Percentiles rank a stretch among this genome's conserved stretches.
Conservation (phyloP, 2,113 vertebrate genomes). For the Misgurnus anguillicaudatus region DNA sequence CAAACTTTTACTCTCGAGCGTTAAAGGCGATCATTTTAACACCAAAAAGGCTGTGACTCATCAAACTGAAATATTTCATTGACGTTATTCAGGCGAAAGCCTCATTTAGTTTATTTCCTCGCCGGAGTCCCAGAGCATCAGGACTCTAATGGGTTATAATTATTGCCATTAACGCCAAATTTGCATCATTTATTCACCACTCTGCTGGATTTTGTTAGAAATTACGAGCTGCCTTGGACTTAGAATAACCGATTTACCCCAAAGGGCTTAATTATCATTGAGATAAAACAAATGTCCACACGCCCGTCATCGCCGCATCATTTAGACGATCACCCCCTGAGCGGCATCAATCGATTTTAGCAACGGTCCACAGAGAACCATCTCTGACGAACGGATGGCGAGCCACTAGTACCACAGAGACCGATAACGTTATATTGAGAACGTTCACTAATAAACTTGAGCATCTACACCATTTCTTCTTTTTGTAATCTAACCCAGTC, state of each 20-base stretch:
- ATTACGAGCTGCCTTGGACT: too few relatives aligned
- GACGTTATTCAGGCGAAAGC: neutral
- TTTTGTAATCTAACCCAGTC: neutral
- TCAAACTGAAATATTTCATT: neutral
- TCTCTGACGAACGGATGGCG: too few relatives aligned
- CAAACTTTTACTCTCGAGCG: neutral
- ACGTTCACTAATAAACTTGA: too few relatives aligned
- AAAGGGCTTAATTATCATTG: too few relatives aligned
- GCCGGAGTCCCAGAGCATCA: neutral
- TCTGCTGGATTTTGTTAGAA: neutral
- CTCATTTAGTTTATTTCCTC: slow-evolving; percentile 1
- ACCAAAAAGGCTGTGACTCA: neutral
- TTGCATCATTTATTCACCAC: slow-evolving; percentile 25
- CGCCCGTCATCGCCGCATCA: too few relatives aligned
- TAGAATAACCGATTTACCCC: too few relatives aligned
- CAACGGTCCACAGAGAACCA: too few relatives aligned
- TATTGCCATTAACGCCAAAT: neutral
- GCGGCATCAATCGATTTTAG: too few relatives aligned
- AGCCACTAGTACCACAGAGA: too few relatives aligned
- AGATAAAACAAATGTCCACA: too few relatives aligned
- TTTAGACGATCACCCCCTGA: too few relatives aligned
- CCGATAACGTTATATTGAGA: too few relatives aligned
- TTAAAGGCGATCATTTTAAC: neutral
- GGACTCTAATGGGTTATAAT: slow-evolving; percentile 13
- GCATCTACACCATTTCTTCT: neutral